Evolutionary conservation across 2,888 invertebrate species (phyloP).

Genomic region (Alloscopus bannaensis): DNA sequence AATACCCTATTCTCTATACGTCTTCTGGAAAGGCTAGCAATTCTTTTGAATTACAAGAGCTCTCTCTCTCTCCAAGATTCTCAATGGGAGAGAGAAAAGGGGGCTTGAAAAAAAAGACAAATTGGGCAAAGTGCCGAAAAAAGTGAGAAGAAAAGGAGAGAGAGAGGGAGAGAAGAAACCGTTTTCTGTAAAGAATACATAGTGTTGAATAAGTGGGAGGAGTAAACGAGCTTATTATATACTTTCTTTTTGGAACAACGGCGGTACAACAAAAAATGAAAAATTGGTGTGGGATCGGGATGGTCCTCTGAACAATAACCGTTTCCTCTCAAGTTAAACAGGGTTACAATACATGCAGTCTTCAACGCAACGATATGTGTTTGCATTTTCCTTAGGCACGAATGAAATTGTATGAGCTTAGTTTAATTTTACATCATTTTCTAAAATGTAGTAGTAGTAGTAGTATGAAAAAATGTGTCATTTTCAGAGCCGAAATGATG

Average conservation of each 20-base stretch:
- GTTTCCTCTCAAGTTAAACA: too few relatives aligned
- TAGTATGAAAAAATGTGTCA: neutral
- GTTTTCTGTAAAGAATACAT: neutral
- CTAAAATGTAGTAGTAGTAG: too few relatives aligned
- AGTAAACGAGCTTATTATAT: too few relatives aligned
- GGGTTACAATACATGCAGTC: too few relatives aligned
- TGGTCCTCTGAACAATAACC: too few relatives aligned
- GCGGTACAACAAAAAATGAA: neutral
- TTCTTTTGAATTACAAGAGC: too few relatives aligned
- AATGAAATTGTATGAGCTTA: neutral
- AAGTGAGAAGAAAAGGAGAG: neutral
- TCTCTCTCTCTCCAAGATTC: too few relatives aligned
- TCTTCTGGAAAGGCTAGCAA: too few relatives aligned
- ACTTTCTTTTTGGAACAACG: neutral
- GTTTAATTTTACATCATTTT: too few relatives aligned
- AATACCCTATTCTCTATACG: too few relatives aligned
- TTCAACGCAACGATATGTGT: too few relatives aligned
- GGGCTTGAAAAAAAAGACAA: neutral
- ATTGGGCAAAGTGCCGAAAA: constrained; percentile 19
- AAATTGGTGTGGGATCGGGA: neutral
- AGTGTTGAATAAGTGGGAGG: neutral
- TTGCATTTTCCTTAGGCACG: too few relatives aligned
- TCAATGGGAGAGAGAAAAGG: neutral
- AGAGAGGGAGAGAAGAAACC: neutral
- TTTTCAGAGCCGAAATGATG: neutral